These are phyloP conservation scores for Dichetophora obliterata DNA, from an alignment of 2,888 invertebrate species.

Conservation along the genomic window DNA sequence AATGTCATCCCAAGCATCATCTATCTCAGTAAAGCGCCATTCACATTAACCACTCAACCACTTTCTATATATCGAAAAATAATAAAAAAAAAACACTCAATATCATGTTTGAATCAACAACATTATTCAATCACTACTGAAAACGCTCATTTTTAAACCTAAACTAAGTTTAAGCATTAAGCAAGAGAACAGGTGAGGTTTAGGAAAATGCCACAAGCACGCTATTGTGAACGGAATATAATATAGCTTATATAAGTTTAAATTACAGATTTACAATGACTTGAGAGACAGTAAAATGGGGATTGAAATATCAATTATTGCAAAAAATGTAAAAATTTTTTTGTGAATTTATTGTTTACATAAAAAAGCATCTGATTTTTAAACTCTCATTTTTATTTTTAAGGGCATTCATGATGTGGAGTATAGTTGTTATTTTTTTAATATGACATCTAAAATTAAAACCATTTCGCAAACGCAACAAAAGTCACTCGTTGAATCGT, in stretches of 20 bases:
- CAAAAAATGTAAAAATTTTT: too few relatives aligned
- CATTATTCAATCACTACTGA: slow-evolving; percentile 55
- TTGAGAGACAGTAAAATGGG: too few relatives aligned
- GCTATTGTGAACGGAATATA: background rate
- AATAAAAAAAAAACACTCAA: background rate
- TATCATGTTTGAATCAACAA: slow-evolving; percentile 3
- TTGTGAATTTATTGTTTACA: too few relatives aligned
- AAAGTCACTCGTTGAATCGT: too few relatives aligned
- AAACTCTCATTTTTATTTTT: too few relatives aligned
- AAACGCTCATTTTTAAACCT: slow-evolving; percentile 55
- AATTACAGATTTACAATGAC: background rate
- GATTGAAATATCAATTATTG: too few relatives aligned
- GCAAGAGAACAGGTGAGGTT: background rate
- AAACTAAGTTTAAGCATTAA: background rate
- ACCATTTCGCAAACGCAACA: too few relatives aligned
- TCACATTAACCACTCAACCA: slow-evolving; percentile 25
- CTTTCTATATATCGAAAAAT: background rate
- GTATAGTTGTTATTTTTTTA: too few relatives aligned
- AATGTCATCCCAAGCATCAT: slow-evolving; percentile 38
- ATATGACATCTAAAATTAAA: too few relatives aligned
- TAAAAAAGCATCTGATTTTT: too few relatives aligned
- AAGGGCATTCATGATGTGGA: too few relatives aligned
- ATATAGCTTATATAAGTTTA: background rate
- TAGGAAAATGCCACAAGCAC: background rate
- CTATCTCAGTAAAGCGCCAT: slow-evolving; percentile 25